A percentile compares a stretch with the other conserved stretches of the same genome.
phyloP scores from a whole-genome alignment of 1,140 invertebrate genomes.

The Bombus waltoni region DNA sequence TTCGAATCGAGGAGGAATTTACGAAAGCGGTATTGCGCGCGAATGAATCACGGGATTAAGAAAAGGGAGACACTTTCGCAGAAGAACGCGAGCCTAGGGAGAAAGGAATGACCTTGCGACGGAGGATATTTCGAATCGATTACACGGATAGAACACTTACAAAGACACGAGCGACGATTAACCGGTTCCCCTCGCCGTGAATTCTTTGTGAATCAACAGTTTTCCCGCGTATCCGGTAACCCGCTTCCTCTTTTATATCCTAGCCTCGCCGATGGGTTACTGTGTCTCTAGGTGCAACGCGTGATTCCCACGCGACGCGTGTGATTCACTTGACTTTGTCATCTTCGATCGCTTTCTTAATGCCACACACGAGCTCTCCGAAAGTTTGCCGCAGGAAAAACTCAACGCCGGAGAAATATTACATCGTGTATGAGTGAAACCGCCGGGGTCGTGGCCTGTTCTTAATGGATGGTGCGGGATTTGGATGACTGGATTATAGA shows the following conservation, averaged over 20 bases:
- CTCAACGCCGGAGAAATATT: background rate
- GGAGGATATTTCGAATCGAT: conserved; percentile 60
- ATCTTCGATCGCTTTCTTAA: conserved; percentile 39
- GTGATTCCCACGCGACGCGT: conserved; percentile 38
- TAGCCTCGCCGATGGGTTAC: conserved; percentile 21
- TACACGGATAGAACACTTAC: conserved; percentile 10
- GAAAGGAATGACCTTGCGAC: conserved; percentile 64
- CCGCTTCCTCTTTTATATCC: conserved; percentile 25
- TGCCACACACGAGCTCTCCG: background rate
- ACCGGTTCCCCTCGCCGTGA: conserved; percentile 44
- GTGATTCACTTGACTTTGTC: conserved; percentile 46
- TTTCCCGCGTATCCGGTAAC: conserved; percentile 39
- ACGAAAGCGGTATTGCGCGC: background rate
- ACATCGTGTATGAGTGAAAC: background rate
- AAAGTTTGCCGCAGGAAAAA: background rate
- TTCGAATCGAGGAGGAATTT: conserved; percentile 35
- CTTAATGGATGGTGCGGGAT: background rate
- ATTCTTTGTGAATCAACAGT: conserved; percentile 42
- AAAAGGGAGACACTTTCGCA: conserved; percentile 55
- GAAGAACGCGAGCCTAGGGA: conserved; percentile 54
- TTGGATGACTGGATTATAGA: background rate
- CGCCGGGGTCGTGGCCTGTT: background rate
- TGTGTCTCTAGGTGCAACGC: conserved; percentile 11
- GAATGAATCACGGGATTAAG: conserved; percentile 51
- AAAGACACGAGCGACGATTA: conserved; percentile 42